phyloP scores from a whole-genome alignment of 2,797 vertebrate species.

The Sebastes baramenuke region DNA sequence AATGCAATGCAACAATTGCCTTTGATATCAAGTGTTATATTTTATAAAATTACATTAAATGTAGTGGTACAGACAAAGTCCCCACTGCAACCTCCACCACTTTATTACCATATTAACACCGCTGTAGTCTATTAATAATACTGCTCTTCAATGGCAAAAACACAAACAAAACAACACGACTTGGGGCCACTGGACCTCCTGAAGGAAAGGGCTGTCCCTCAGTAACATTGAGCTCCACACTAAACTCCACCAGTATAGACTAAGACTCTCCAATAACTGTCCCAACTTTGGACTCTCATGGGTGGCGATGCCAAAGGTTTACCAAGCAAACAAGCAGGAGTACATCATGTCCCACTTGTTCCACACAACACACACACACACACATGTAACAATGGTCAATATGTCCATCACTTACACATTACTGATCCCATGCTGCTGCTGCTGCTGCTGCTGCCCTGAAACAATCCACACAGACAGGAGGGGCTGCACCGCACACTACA shows the following conservation, averaged over 20 bases:
- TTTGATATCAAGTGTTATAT: neutral
- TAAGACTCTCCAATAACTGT: neutral
- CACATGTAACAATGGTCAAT: neutral
- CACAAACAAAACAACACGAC: neutral
- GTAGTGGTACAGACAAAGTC: too few relatives aligned
- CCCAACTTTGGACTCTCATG: neutral
- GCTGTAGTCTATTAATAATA: neutral
- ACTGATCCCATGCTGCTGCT: slow-evolving; percentile 79
- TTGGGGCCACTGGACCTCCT: neutral
- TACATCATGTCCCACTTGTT: neutral
- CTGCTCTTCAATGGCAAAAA: neutral
- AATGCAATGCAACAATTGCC: neutral
- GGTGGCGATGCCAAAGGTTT: neutral
- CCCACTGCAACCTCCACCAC: neutral
- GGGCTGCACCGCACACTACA: slow-evolving; percentile 1
- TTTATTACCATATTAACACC: neutral
- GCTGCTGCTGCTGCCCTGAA: slow-evolving; percentile 13
- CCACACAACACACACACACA: neutral
- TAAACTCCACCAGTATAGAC: neutral
- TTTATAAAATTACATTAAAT: neutral
- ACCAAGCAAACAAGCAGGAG: neutral
- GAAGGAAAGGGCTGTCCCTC: too few relatives aligned
- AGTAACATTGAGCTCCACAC: neutral
- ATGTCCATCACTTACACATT: slow-evolving; percentile 79
- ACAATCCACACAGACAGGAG: slow-evolving; percentile 33